Evolutionary conservation across 2,888 invertebrate genomes (phyloP).

Genomic region (Gnatocerus cornutus): DNA sequence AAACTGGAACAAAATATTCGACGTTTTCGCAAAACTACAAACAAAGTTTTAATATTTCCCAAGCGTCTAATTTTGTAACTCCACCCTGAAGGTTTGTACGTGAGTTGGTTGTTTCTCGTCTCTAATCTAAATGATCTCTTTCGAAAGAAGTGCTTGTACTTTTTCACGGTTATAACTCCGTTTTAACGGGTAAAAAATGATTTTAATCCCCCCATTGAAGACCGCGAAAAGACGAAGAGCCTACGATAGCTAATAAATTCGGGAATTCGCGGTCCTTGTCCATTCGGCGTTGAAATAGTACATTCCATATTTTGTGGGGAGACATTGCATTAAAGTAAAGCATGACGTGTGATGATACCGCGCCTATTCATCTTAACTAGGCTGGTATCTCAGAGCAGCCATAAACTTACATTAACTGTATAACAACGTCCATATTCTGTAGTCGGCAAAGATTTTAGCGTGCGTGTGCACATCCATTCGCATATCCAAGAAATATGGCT

Average conservation of each 20-base stretch:
- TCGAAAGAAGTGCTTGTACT: slow-evolving; percentile 38
- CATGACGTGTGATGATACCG: slow-evolving; percentile 59
- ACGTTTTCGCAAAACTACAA: slow-evolving; percentile 59
- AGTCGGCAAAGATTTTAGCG: slow-evolving; percentile 48
- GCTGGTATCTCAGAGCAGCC: slow-evolving; percentile 58
- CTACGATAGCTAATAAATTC: slow-evolving; percentile 42
- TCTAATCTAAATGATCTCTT: slow-evolving; percentile 64
- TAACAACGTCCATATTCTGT: slow-evolving; percentile 54
- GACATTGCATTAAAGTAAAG: slow-evolving; percentile 60
- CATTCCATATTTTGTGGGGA: slow-evolving; percentile 52
- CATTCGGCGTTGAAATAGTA: slow-evolving; percentile 34
- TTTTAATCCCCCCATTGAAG: slow-evolving; percentile 42
- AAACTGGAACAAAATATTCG: slow-evolving; percentile 46
- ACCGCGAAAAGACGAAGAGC: slow-evolving; percentile 20
- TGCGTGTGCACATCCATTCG: slow-evolving; percentile 49
- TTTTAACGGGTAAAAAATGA: slow-evolving; percentile 43
- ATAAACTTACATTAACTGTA: slow-evolving; percentile 63
- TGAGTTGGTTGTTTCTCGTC: slow-evolving; percentile 61
- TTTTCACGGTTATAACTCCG: slow-evolving; percentile 46
- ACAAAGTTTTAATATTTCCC: slow-evolving; percentile 68
- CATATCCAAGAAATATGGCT: slow-evolving; percentile 46
- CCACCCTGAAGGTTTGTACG: slow-evolving; percentile 62
- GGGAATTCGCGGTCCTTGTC: slow-evolving; percentile 27
- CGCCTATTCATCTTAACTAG: slow-evolving; percentile 59
- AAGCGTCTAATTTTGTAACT: slow-evolving; percentile 65